These are phyloP conservation scores for Oncorhynchus nerka DNA, from an alignment of 2,113 vertebrate genomes.

Conservation along the genomic window DNA sequence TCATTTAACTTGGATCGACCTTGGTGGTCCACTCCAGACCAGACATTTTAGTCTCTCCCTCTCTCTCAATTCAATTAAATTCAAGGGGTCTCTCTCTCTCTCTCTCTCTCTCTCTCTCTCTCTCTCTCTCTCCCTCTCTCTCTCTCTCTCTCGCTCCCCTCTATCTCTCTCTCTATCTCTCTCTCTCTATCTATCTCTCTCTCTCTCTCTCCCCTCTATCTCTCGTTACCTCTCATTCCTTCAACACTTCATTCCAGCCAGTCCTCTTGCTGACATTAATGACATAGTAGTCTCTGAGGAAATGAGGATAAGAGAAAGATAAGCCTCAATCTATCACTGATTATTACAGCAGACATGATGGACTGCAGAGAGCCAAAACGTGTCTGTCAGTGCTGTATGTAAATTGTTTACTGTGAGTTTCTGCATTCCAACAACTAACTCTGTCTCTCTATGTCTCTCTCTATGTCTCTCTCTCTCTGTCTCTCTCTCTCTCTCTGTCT, in stretches of 20 bases:
- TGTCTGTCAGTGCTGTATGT: too few relatives aligned
- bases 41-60: neutral
- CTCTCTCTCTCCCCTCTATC: neutral
- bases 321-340: neutral
- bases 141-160: neutral
- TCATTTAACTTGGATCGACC: too few relatives aligned
- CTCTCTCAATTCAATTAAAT: neutral
- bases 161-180: neutral
- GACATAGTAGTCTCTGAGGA: neutral
- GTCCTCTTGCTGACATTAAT: neutral
- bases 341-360: conserved; percentile 1
- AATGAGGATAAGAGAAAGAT: neutral
- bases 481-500: too few relatives aligned
- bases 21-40: too few relatives aligned
- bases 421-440: too few relatives aligned
- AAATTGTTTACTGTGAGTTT: too few relatives aligned
- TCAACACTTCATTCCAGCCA: neutral
- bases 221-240: neutral
- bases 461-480: too few relatives aligned
- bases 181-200: neutral
- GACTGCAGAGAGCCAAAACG: neutral
- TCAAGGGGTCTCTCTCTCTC: neutral
- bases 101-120: neutral
- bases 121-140: neutral
- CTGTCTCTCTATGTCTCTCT: too few relatives aligned